These are phyloP conservation scores for Chaetodon auriga DNA, from an alignment of 2,113 vertebrate genomes.

Conservation along the genomic window DNA sequence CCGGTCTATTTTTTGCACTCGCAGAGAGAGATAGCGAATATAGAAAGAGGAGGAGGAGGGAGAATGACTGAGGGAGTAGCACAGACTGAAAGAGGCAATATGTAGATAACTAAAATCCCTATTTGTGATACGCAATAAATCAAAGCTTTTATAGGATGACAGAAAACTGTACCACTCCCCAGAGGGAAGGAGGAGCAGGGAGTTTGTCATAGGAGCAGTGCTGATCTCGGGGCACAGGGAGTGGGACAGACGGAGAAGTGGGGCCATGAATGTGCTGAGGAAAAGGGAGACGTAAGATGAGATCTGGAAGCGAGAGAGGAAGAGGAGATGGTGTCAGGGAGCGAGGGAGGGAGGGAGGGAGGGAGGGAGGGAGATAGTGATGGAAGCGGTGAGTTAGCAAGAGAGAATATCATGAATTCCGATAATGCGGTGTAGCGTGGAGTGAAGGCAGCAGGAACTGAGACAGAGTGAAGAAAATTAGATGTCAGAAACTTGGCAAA, in stretches of 20 bases:
- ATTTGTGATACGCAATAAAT: slow-evolving; percentile 77
- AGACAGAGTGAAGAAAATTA: slow-evolving; percentile 67
- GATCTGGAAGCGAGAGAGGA: slow-evolving; percentile 23
- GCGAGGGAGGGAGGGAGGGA: slow-evolving; percentile 9
- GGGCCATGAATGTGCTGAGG: slow-evolving; percentile 43
- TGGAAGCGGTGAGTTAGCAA: slow-evolving; percentile 17
- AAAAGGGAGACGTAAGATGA: slow-evolving; percentile 52
- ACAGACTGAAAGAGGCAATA: slow-evolving; percentile 38
- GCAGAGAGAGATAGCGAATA: slow-evolving; percentile 26
- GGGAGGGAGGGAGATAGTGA: neutral
- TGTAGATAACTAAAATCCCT: slow-evolving; percentile 64
- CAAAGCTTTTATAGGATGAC: slow-evolving; percentile 66
- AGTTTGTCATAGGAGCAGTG: slow-evolving; percentile 50
- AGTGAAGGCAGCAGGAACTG: slow-evolving; percentile 51
- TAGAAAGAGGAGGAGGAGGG: slow-evolving; percentile 5
- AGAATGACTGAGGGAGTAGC: slow-evolving; percentile 34
- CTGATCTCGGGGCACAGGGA: slow-evolving; percentile 50
- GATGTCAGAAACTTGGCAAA: slow-evolving; percentile 59
- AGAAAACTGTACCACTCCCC: slow-evolving; percentile 53
- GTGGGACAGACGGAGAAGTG: slow-evolving; percentile 24
- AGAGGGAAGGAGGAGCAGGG: slow-evolving; percentile 26
- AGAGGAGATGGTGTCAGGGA: slow-evolving; percentile 14
- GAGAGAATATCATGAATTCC: slow-evolving; percentile 68
- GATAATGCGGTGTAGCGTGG: slow-evolving; percentile 48
- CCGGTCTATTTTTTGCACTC: slow-evolving; percentile 19